Evolutionary conservation across 2,797 vertebrate genomes (phyloP).

Genomic region (Acanthurus tractus): DNA sequence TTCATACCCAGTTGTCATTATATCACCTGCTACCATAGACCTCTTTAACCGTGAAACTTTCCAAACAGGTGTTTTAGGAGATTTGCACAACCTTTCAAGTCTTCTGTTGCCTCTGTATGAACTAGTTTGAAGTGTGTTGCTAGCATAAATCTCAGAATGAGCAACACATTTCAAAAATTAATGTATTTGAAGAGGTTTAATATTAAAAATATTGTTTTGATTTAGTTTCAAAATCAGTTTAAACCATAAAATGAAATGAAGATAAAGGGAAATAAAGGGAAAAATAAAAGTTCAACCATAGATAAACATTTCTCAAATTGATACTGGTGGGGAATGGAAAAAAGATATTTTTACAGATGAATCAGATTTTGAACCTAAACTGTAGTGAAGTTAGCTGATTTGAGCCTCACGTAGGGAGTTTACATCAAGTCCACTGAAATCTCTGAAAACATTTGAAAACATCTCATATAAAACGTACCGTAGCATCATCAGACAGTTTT

Average conservation of each 20-base stretch:
- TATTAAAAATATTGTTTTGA: no score
- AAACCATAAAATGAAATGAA: neutral
- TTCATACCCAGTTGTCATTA: no score
- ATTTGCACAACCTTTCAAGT: no score
- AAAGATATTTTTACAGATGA: neutral
- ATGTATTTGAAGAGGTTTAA: no score
- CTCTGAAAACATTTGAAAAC: constrained; percentile 9
- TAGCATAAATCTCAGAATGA: no score
- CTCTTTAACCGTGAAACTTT: no score
- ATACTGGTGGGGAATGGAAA: neutral
- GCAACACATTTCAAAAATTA: no score
- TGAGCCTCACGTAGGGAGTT: neutral
- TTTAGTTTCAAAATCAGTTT: neutral
- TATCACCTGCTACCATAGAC: no score
- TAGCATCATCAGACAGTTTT: neutral
- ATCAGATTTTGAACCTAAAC: neutral
- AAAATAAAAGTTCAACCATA: neutral
- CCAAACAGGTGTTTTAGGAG: no score
- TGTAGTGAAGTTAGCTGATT: neutral
- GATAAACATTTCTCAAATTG: neutral
- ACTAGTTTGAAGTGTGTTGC: no score
- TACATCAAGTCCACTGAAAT: neutral
- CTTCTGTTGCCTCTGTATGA: no score
- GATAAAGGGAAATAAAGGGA: no score
- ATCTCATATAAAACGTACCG: neutral